Evolutionary conservation across 2,888 invertebrate genomes (phyloP), one percentile per base, ranked within the genome.

Genomic region (Leptinotarsa juncta): DNA sequence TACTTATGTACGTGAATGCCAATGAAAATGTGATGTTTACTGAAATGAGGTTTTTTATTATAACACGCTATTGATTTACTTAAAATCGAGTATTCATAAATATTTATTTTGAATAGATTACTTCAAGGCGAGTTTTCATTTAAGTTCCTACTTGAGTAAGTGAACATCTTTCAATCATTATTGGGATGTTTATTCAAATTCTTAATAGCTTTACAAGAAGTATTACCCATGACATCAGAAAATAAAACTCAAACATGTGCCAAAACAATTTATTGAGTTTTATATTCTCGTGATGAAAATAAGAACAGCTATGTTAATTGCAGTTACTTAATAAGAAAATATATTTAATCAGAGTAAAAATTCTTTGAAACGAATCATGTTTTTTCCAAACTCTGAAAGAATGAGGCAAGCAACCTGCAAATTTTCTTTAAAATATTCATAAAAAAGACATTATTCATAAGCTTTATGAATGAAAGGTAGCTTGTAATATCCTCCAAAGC

Each of bases 51-150:
- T 51, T 51, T 16, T 51, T n/a, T 51, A 51, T 10, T 51, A 51
- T 10, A 42, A 42, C 42, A 53, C 18, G 15, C 51, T 16, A 16
- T 51, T 53, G 53, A 53, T 16, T 53, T 5, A 10, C 53, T 53
- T 16, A 16, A 10, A 16, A 53, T 57, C 57, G 20, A 20, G 18
- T 7, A n/a, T 20, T 14, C 7, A 57, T 57, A 57, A 57, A 57
- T 57, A 57, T 57, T 57, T 57, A 20, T 23, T 20, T 14, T 57
- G 57, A 57, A 57, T 20, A 57, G 18, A 57, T 57, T 32, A 32
- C 32, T 32, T 20, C 4, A 7, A 20, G 18, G 20, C 55, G 7
- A 18, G 55, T 55, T 55, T 55, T n/a, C n/a, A 55, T 51, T 51
- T 3, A 51, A 2, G 15, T 51, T 16, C 16, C 7, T 18, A 55